Conservation (phyloP, 2,113 vertebrate species). For the Pleuronectes platessa region DNA sequence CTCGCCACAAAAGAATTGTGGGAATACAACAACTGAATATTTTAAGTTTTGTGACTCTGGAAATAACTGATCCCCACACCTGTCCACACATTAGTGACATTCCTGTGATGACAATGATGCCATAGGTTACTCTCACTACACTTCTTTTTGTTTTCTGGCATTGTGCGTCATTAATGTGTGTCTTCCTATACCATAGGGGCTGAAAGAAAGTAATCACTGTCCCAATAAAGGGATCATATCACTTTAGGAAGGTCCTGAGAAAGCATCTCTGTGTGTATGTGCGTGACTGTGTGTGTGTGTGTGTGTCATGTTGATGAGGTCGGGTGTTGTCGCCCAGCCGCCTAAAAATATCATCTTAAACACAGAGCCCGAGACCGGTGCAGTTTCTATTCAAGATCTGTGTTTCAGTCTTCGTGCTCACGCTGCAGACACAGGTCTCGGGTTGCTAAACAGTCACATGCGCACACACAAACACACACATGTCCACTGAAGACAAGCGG, state of each 20-base stretch:
- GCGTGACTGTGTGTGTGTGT: conserved; percentile 10
- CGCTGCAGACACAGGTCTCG: conserved; percentile 10
- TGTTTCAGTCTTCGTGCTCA: conserved; percentile 16
- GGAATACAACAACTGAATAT: not conserved
- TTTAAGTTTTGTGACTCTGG: conserved; percentile 30
- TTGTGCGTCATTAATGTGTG: not conserved
- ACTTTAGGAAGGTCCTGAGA: conserved; percentile 11
- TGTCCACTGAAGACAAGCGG: conserved; percentile 15
- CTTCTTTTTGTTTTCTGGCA: not conserved
- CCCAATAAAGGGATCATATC: conserved; percentile 5
- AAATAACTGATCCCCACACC: conserved; percentile 56
- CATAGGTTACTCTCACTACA: not conserved
- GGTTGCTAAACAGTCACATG: conserved; percentile 14
- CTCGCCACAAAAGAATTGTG: not conserved
- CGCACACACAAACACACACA: not conserved
- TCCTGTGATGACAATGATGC: conserved; percentile 7
- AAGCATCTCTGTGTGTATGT: conserved; percentile 7
- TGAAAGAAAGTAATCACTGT: conserved; percentile 5
- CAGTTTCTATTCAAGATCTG: conserved; percentile 57
- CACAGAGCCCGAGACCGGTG: conserved; percentile 49
- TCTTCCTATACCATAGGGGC: not conserved
- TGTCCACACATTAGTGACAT: conserved; percentile 37
- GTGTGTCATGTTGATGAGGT: conserved; percentile 55
- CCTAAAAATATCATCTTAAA: conserved; percentile 80
- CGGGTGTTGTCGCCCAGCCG: conserved; percentile 58